Conservation (phyloP, 2,797 vertebrate genomes). For the Sebastes glaucus region DNA sequence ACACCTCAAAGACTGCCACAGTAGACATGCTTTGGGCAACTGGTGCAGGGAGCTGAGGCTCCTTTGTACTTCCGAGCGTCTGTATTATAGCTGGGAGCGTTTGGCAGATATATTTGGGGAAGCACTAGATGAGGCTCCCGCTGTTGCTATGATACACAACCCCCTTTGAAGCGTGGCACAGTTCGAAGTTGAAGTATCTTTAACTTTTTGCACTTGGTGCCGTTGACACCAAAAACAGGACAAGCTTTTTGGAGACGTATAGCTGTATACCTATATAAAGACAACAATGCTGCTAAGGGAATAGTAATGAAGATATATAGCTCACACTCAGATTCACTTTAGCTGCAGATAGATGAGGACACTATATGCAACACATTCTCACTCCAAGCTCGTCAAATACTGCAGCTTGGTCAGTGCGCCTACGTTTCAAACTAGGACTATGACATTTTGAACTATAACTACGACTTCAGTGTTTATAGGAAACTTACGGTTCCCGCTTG, state of each 20-base stretch:
- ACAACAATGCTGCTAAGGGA: neutral
- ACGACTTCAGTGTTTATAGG: too few species aligned
- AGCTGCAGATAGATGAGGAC: neutral
- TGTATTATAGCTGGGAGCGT: conserved; percentile 42
- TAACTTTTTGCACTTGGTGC: conserved; percentile 26
- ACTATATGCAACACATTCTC: neutral
- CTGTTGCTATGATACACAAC: conserved; percentile 49
- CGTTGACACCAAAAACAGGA: conserved; percentile 21
- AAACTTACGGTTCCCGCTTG: too few species aligned
- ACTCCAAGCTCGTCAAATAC: neutral
- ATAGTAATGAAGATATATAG: neutral
- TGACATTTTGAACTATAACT: too few species aligned
- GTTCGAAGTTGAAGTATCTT: conserved; percentile 32
- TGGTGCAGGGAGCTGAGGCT: conserved; percentile 30
- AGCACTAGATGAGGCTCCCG: conserved; percentile 21
- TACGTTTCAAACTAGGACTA: neutral
- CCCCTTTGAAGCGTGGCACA: conserved; percentile 33
- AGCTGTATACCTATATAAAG: too few species aligned
- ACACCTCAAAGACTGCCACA: conserved; percentile 33
- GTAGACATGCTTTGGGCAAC: conserved; percentile 37
- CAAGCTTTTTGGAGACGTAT: neutral
- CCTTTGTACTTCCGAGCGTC: conserved; percentile 53
- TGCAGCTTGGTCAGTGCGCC: neutral
- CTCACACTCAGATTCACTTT: neutral
- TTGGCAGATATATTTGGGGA: conserved; percentile 47